Evolutionary conservation across 1,140 invertebrate genomes (phyloP).

Genomic region (Trichoplusia ni): DNA sequence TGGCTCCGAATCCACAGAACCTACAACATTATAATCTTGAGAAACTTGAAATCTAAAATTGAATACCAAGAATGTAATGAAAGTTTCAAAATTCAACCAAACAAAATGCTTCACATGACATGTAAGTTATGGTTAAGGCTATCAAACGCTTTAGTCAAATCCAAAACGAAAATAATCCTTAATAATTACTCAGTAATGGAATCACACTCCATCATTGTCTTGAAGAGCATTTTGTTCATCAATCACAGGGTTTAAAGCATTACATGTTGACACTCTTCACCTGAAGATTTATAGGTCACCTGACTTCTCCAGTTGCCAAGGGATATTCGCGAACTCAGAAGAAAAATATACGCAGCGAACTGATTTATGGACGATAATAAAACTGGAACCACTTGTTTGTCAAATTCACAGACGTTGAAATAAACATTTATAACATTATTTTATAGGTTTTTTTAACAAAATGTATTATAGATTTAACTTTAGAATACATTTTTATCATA

Average conservation of each 20-base stretch:
- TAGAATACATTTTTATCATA: too few relatives aligned
- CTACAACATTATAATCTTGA: background rate
- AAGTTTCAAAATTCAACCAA: too few relatives aligned
- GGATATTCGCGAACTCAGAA: constrained; percentile 27
- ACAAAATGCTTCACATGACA: too few relatives aligned
- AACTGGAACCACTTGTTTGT: constrained; percentile 33
- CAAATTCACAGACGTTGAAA: constrained; percentile 16
- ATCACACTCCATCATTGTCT: constrained; percentile 11
- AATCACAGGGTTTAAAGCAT: constrained; percentile 1
- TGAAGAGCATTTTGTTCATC: background rate
- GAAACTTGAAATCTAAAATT: too few relatives aligned
- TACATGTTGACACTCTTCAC: constrained; percentile 36
- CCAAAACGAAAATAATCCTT: background rate
- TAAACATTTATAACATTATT: constrained; percentile 9
- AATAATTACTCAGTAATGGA: background rate
- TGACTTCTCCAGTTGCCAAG: constrained; percentile 56
- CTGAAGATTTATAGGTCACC: constrained; percentile 55
- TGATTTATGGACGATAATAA: constrained; percentile 45
- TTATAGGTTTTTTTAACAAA: background rate
- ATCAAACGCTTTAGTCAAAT: background rate
- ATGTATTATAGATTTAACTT: too few relatives aligned
- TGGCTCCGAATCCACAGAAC: background rate
- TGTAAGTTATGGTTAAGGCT: too few relatives aligned
- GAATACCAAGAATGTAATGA: too few relatives aligned
- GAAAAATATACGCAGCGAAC: constrained; percentile 43